Evolutionary conservation across 2,113 vertebrate genomes (phyloP).

Genomic region (Pitta sordida): DNA sequence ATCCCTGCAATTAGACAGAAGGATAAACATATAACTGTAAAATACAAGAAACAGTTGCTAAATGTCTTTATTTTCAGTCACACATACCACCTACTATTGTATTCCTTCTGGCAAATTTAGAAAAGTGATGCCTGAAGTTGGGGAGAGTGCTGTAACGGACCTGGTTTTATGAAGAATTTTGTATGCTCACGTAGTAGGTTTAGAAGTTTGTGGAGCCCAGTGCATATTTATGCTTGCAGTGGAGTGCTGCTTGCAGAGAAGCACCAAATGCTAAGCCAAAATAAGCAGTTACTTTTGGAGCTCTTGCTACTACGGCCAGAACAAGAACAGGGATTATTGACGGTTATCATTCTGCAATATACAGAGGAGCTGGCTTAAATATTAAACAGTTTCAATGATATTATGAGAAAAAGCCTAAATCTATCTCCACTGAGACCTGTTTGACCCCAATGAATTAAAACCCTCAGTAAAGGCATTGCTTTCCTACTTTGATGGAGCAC

Average conservation of each 20-base stretch:
- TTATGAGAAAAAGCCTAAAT: neutral
- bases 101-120: neutral
- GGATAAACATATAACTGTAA: neutral
- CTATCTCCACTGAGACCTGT: neutral
- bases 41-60: neutral
- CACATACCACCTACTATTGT: neutral
- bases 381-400: neutral
- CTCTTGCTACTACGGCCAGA: neutral
- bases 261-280: neutral
- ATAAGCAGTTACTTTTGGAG: neutral
- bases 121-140: neutral
- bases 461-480: neutral
- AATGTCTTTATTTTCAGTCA: neutral
- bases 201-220: neutral
- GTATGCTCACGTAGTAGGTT: neutral
- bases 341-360: neutral
- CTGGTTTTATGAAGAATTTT: neutral
- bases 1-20: conserved; percentile 77
- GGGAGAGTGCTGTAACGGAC: accelerated
- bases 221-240: neutral
- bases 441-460: neutral
- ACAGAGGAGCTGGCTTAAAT: neutral
- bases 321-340: neutral
- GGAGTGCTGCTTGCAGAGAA: neutral
- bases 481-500: neutral